Conservation (phyloP, 2,888 invertebrate genomes). For the Diaprepes abbreviatus region DNA sequence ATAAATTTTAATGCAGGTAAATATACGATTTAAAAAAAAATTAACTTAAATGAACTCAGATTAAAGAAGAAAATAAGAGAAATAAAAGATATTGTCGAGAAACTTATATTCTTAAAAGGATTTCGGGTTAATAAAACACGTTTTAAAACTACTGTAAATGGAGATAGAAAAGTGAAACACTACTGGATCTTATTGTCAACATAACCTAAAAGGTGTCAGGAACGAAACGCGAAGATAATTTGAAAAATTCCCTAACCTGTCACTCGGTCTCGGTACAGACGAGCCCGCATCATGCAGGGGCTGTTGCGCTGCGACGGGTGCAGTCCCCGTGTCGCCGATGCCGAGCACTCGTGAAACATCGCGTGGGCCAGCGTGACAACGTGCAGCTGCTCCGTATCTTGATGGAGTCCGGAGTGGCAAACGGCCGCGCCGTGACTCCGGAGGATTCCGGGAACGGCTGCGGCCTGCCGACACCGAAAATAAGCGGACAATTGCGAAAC, state of each 20-base stretch:
- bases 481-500: constrained; percentile 1
- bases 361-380: constrained; percentile 11
- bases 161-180: neutral
- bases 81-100: too few relatives aligned
- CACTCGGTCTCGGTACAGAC: constrained; percentile 45
- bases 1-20: too few relatives aligned
- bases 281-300: constrained; percentile 36
- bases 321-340: constrained; percentile 25
- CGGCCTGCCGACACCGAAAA: constrained; percentile 21
- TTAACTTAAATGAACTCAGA: too few relatives aligned
- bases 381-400: constrained; percentile 13
- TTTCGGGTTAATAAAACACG: too few relatives aligned
- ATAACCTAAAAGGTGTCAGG: constrained; percentile 11
- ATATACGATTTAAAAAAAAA: too few relatives aligned
- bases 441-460: constrained; percentile 35
- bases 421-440: constrained; percentile 45
- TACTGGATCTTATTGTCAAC: neutral
- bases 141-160: too few relatives aligned
- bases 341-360: constrained; percentile 38
- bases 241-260: constrained; percentile 40
- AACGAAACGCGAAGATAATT: constrained; percentile 4
- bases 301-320: constrained; percentile 31
- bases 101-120: too few relatives aligned
- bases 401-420: constrained; percentile 38
- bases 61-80: too few relatives aligned